Evolutionary conservation across 2,797 vertebrate species (phyloP), one percentile per base, ranked within the genome.

Genomic region (Heliangelus exortis): DNA sequence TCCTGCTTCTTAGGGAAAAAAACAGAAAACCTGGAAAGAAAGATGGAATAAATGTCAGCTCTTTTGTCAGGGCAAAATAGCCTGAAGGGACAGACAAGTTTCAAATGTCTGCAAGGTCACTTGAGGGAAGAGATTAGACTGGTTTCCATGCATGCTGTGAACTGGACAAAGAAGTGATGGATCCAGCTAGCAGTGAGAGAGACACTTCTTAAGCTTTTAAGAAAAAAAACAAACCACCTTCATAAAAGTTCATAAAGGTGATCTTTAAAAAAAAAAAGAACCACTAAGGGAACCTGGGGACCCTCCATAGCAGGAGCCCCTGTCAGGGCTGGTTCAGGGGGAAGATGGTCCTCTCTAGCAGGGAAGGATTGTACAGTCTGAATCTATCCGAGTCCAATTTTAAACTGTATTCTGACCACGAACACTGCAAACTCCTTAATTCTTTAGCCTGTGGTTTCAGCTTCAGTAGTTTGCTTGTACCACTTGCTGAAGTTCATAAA

Each of bases 401-500:
- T 47, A 31, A 59, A 5, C 45, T 4, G 0, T 31, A 12, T 15
- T 72, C 76, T 81, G 4, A 20, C 58, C 85, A 62, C 0, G 0
- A 68, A 62, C 41, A 28, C 7, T 51, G 84, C 41, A 47, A 91
- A 23, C 29, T n/a, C 87, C 69, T 84, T 53, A 74, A 31, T 19
- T 72, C 57, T 31, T 89, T 12, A 92, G 61, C 23, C 18, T 75
- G 69, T 29, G 34, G 66, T 93, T 84, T 90, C 83, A 82, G 80
- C 89, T 84, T 62, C 89, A 91, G 57, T 39, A 72, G 65, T 65
- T 81, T 58, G 65, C 73, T 91, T 18, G 43, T 67, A 25, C 51
- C 43, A 15, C 58, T 71, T 84, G 67, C 74, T 87, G 58, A 84
- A 91, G 55, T 92, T 91, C 80, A 86, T 91, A 94, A 95, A 92